Evolutionary conservation across 37 sponge, comb jelly and placozoan species (phyloP), one percentile per base, ranked within the genome.

Genomic region (Halichondria panicea): DNA sequence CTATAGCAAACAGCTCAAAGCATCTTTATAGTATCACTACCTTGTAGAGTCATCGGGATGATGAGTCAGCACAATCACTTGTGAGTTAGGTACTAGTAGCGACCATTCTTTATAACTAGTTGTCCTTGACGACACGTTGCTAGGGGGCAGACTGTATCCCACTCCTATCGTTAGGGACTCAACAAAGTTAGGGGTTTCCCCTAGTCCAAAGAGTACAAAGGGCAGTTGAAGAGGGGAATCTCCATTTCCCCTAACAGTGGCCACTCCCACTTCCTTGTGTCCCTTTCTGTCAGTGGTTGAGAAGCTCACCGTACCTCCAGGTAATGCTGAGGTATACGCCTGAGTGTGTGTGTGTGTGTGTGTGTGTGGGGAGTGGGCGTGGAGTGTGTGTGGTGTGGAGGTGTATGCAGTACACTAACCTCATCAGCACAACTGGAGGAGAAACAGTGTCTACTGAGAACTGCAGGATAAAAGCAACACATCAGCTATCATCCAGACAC

Each of bases 201-300:
- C 84, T 30, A 89, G 69, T 38, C 91, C 91, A 75, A 89, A 80
- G 19, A 89, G n/a, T 22, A 86, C 42, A 60, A 76, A 89, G 19
- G 91, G 91, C 12, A 89, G 88, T 30, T 77, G 73, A 31, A 66
- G 74, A 12, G 45, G 6, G 42, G 42, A 45, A 28, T 25, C 59
- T 28, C 36, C 19, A 43, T 52, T 48, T 36, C 66, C 21, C 15
- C 63, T 36, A 27, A 62, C 11, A 4, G 27, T 57, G 79, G 79
- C 72, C 9, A 27, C 57, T 37, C 45, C 54, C n/a, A 43, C 54
- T 40, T 71, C 55, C 18, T 38, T 64, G n/a, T 65, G 43, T 28
- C 80, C 80, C 11, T 50, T 78, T 67, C 86, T 86, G 52, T 73
- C 79, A 13, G 66, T 76, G 36, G 86, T 86, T 21, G 72, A 78